Conservation (phyloP, 2,888 invertebrate species). For the Aproaerema taeniolella region DNA sequence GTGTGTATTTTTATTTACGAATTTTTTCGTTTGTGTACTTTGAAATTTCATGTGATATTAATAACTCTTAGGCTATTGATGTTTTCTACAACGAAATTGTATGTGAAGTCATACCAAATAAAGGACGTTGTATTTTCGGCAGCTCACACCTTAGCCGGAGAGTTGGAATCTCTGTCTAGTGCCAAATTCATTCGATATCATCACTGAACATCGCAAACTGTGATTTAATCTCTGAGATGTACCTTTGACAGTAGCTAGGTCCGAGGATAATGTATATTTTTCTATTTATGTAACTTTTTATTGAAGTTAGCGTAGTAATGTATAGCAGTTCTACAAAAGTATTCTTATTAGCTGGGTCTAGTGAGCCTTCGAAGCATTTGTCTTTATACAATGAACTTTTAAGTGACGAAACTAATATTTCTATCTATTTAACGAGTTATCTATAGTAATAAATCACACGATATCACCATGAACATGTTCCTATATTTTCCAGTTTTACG, state of each 20-base stretch:
- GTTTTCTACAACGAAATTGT: conserved; percentile 44
- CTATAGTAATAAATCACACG: too few relatives aligned
- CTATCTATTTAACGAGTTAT: too few relatives aligned
- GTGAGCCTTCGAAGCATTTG: too few relatives aligned
- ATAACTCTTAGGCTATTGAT: conserved; percentile 58
- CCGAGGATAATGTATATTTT: conserved; percentile 51
- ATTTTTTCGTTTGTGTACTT: conserved; percentile 64
- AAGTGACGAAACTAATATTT: too few relatives aligned
- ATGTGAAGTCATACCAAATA: conserved; percentile 58
- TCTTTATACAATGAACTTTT: too few relatives aligned
- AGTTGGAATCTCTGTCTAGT: conserved; percentile 60
- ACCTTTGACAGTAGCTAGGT: conserved; percentile 53
- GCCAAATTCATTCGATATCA: conserved; percentile 55
- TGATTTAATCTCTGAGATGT: conserved; percentile 53
- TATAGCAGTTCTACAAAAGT: conserved; percentile 49
- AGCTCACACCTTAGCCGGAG: too few relatives aligned
- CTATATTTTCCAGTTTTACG: conserved; percentile 48
- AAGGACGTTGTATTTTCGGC: too few relatives aligned
- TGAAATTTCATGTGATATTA: conserved; percentile 74
- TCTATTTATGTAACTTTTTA: conserved; percentile 66
- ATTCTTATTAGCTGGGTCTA: too few relatives aligned
- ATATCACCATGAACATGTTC: too few relatives aligned
- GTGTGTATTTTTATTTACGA: conserved; percentile 67
- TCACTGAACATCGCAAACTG: conserved; percentile 49
- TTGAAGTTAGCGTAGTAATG: conserved; percentile 62